Conservation (phyloP, 2,888 invertebrate genomes). For the Calameuta filiformis region DNA sequence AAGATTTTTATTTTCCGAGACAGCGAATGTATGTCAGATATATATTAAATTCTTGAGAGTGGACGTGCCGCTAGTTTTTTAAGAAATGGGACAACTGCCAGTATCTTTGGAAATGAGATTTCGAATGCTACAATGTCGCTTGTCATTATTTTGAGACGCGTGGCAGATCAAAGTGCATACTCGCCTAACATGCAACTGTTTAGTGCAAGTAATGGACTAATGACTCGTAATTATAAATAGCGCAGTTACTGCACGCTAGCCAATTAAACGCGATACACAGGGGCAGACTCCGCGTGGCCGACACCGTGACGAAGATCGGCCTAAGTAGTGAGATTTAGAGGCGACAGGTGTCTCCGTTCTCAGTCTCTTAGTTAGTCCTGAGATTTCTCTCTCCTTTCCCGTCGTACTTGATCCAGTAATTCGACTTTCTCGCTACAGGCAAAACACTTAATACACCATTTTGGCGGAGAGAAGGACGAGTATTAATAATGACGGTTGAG, state of each 20-base stretch:
- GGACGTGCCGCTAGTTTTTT: too few species aligned
- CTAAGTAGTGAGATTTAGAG: conserved; percentile 63
- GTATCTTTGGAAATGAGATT: neutral
- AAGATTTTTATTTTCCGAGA: neutral
- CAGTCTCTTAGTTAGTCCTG: neutral
- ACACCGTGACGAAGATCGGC: conserved; percentile 48
- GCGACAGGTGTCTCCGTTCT: conserved; percentile 55
- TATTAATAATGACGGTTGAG: conserved; percentile 55
- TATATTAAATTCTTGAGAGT: neutral
- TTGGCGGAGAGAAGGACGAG: conserved; percentile 40
- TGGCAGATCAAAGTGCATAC: conserved; percentile 17
- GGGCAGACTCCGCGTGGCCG: conserved; percentile 29
- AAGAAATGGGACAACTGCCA: neutral
- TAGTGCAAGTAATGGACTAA: conserved; percentile 56
- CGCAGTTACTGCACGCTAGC: conserved; percentile 44
- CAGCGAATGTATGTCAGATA: neutral
- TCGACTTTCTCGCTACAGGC: conserved; percentile 16
- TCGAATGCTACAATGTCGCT: neutral
- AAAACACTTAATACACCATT: conserved; percentile 49
- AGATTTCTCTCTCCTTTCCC: conserved; percentile 17
- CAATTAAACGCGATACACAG: conserved; percentile 59
- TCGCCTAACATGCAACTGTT: conserved; percentile 20
- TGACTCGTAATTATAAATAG: conserved; percentile 56
- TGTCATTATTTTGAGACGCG: neutral
- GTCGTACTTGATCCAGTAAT: conserved; percentile 7